A percentile compares a stretch with the other conserved stretches of the same genome.
These are phyloP conservation scores for Zygothrica quintamaculata DNA, from an alignment of 2,888 invertebrate genomes.

Conservation along the genomic window DNA sequence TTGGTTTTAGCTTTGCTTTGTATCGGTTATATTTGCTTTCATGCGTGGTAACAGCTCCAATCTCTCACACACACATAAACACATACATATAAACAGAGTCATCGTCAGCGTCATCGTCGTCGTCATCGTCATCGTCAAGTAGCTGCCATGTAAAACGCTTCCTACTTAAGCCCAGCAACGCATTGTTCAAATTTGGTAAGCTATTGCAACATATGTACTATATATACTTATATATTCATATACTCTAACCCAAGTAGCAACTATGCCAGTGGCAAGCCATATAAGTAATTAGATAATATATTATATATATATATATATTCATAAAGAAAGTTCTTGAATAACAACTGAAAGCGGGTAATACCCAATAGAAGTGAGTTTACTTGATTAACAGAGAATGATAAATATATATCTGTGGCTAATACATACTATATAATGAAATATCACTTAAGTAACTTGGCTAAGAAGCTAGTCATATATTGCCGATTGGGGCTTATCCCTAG, in stretches of 20 bases:
- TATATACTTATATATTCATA: background rate
- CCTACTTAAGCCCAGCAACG: constrained; percentile 63
- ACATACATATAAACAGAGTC: constrained; percentile 25
- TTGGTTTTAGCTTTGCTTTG: constrained; percentile 16
- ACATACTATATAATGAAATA: no score
- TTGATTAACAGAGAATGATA: no score
- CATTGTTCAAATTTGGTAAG: constrained; percentile 66
- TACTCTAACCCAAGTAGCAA: no score
- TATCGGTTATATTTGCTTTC: constrained; percentile 54
- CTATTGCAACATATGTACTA: constrained; percentile 45
- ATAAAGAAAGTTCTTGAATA: background rate
- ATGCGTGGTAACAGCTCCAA: constrained; percentile 61
- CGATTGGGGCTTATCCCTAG: no score
- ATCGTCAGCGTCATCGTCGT: no score
- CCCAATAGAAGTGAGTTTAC: no score
- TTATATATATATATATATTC: no score
- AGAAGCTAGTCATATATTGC: no score
- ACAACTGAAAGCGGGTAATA: background rate
- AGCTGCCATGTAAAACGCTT: constrained; percentile 71
- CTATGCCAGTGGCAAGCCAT: background rate
- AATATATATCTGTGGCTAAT: no score
- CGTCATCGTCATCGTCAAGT: constrained; percentile 65
- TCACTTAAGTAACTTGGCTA: no score
- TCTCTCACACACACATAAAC: constrained; percentile 29
- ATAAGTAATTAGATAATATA: no score